Evolutionary conservation across 2,888 invertebrate species (phyloP).

Genomic region (Agriotes lineatus): DNA sequence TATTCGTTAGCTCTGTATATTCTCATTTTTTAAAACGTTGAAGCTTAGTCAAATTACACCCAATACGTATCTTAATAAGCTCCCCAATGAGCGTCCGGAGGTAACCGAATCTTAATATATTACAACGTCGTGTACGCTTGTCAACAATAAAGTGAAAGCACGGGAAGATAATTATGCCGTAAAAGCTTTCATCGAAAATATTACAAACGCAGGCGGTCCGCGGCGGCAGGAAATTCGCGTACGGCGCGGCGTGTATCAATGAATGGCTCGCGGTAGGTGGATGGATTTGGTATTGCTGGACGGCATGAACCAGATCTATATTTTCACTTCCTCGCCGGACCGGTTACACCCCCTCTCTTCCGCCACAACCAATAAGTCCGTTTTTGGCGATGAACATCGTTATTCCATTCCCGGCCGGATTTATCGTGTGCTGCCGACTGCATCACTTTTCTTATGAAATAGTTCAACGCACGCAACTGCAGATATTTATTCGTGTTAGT

Average conservation of each 20-base stretch:
- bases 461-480: no score
- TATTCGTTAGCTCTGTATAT: no score
- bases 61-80: constrained; percentile 11
- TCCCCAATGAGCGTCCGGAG: not conserved
- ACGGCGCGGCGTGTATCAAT: not conserved
- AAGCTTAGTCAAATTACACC: no score
- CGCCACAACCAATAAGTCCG: constrained; percentile 9
- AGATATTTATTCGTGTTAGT: no score
- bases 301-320: constrained; percentile 20
- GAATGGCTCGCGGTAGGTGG: not conserved
- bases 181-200: constrained; percentile 25
- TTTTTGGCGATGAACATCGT: constrained; percentile 17
- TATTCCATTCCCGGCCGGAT: no score
- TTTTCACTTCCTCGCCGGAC: constrained; percentile 43
- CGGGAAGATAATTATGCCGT: constrained; percentile 17
- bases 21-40: no score
- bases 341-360: constrained; percentile 40
- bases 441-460: no score
- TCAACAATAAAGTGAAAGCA: constrained; percentile 36
- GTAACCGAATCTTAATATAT: constrained; percentile 29
- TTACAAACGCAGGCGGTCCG: not conserved
- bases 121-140: constrained; percentile 4
- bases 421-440: no score
- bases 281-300: not conserved
- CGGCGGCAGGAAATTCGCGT: not conserved